Conservation (phyloP, 2,797 vertebrate genomes). For the Arremon aurantiirostris region DNA sequence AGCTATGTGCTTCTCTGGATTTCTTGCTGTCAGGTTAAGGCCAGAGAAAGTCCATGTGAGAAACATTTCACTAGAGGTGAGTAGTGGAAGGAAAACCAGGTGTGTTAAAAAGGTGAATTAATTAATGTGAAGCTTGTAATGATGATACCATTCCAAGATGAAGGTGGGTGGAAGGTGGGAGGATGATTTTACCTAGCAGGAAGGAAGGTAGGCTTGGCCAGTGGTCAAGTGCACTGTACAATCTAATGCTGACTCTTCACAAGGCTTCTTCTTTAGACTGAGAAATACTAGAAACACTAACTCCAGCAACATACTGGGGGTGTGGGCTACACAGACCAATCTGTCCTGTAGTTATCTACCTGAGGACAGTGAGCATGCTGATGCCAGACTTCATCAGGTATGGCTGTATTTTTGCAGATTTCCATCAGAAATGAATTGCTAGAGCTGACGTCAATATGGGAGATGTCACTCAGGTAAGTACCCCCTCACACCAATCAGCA, state of each 20-base stretch:
- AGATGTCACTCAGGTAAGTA: background rate
- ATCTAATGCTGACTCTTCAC: background rate
- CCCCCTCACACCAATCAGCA: background rate
- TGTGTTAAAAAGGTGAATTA: background rate
- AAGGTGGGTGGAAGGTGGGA: background rate
- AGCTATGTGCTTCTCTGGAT: background rate
- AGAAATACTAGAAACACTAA: background rate
- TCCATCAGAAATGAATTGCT: background rate
- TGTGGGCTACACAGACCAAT: accelerated
- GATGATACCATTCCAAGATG: background rate
- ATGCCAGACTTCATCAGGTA: background rate
- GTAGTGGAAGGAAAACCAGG: background rate
- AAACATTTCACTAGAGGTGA: background rate
- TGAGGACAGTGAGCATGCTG: accelerated
- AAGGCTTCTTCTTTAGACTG: background rate
- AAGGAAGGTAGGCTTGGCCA: background rate
- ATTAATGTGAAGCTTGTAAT: background rate
- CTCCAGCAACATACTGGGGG: accelerated
- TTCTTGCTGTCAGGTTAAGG: background rate
- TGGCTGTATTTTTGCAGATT: background rate
- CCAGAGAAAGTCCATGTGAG: background rate
- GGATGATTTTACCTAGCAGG: background rate
- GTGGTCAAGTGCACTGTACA: background rate
- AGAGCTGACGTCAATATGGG: background rate
- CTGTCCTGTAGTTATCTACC: background rate